These are phyloP conservation scores for Gopherus flavomarginatus DNA, from an alignment of 2,113 vertebrate genomes.

Conservation along the genomic window DNA sequence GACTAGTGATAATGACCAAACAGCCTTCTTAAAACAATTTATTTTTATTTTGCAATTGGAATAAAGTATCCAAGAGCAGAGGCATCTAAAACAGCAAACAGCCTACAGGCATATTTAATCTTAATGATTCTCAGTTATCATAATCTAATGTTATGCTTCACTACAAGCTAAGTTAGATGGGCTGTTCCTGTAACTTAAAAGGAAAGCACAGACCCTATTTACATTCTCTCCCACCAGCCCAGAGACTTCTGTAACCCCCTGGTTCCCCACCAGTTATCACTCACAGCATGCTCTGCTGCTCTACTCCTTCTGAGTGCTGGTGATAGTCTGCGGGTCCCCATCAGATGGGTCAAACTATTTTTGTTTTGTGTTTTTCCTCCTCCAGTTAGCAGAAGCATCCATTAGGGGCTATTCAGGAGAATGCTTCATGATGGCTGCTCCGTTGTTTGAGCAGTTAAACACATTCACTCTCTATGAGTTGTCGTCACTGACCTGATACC, in stretches of 20 bases:
- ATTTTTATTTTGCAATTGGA: background rate
- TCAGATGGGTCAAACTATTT: background rate
- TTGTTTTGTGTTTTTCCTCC: background rate
- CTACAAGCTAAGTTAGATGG: background rate
- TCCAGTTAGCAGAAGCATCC: background rate
- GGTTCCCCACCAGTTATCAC: background rate
- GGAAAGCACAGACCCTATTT: background rate
- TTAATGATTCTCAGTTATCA: too few species aligned
- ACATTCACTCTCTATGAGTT: background rate
- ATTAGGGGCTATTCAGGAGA: background rate
- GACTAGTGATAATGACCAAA: background rate
- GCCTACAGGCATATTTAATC: background rate
- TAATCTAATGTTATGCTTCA: background rate
- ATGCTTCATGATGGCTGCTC: rapidly evolving
- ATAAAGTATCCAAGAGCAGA: background rate
- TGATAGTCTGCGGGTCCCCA: background rate
- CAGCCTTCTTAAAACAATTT: background rate
- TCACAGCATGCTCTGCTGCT: background rate
- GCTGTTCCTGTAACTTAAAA: background rate
- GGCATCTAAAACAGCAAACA: background rate
- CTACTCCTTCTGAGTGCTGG: rapidly evolving
- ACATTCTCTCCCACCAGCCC: background rate
- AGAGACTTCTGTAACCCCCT: background rate
- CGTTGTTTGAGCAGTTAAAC: background rate
- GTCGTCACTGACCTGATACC: background rate